Conservation (phyloP, 2,888 invertebrate species). For the Chloroclysta siterata region DNA sequence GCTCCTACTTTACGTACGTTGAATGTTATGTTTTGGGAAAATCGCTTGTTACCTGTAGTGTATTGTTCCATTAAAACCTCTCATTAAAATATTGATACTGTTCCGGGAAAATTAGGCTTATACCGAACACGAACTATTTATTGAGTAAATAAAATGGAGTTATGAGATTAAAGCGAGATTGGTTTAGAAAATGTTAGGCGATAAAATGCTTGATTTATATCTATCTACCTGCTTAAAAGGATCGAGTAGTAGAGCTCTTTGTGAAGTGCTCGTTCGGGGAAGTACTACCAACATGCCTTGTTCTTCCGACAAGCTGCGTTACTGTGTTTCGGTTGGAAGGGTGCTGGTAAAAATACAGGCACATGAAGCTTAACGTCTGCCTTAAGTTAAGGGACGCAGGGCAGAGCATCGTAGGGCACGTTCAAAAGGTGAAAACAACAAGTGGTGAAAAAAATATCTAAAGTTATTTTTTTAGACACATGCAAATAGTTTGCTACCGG, state of each 20-base stretch:
- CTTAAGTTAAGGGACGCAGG: too few species aligned
- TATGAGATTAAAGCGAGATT: conserved; percentile 15
- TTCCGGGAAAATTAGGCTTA: conserved; percentile 21
- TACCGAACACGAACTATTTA: conserved; percentile 15
- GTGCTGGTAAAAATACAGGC: too few species aligned
- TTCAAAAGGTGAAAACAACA: too few species aligned
- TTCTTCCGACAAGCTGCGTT: too few species aligned
- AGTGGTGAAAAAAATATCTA: too few species aligned
- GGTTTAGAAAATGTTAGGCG: conserved; percentile 6
- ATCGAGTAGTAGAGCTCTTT: too few species aligned
- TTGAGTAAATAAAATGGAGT: conserved; percentile 6
- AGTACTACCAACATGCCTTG: too few species aligned
- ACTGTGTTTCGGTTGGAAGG: too few species aligned
- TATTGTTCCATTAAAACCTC: conserved; percentile 35
- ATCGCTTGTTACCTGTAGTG: conserved; percentile 29
- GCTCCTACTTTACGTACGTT: neutral
- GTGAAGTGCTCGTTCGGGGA: too few species aligned
- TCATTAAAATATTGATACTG: conserved; percentile 41
- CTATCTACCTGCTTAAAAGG: too few species aligned
- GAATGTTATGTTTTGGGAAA: conserved; percentile 16
- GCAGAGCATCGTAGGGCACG: neutral
- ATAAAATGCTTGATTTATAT: neutral
- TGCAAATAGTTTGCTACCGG: neutral
- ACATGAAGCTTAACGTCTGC: too few species aligned
- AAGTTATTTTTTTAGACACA: neutral